Base-by-base conservation (phyloP, 2,113 vertebrate genomes). In the Merops nubicus region DNA sequence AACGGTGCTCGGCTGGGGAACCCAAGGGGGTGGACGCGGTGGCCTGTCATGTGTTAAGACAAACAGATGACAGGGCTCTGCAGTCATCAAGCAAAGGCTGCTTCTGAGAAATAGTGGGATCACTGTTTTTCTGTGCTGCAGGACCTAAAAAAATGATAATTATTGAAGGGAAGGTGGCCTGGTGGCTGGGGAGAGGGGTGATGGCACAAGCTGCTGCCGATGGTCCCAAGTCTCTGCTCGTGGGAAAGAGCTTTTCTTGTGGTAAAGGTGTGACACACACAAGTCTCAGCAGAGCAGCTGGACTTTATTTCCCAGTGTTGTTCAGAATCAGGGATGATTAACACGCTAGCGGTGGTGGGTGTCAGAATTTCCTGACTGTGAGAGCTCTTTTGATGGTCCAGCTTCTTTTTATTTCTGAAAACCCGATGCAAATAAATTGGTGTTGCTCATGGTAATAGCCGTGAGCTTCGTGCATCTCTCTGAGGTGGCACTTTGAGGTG, bases 11-110 rank as follows among this genome's bases (percentile, higher is more conserved):
- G 94, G 89, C 83, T 96, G 91, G 83, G 91, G 63, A 50, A 90
- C 91, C 74, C 92, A 78, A 68, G 79, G 81, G 93, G 82, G 13
- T 45, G 87, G 53, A 62, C 57, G 72, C 93, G 78, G 94, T 89
- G 96, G 86, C 92, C 95, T 83, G 91, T 95, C 92, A 4, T 72
- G 91, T 95, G 85, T n/a, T 84, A 87, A 96, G 96, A 84, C 85
- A 96, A 93, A 93, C 75, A 88, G 92, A 96, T 90, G 94, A 93
- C 94, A 89, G 93, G 60, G 43, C 81, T 96, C 68, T 76, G 78
- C 50, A 86, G 64, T 29, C 88, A 96, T 88, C 94, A 86, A 85
- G 69, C 75, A 93, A 85, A 86, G 1, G 6, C 72, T 62, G 94
- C 93, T 96, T 96, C 96, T 45, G 78, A 79, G 94, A 93, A 96